Evolutionary conservation across 2,888 invertebrate genomes (phyloP).

Genomic region (Osmoderma eremita): DNA sequence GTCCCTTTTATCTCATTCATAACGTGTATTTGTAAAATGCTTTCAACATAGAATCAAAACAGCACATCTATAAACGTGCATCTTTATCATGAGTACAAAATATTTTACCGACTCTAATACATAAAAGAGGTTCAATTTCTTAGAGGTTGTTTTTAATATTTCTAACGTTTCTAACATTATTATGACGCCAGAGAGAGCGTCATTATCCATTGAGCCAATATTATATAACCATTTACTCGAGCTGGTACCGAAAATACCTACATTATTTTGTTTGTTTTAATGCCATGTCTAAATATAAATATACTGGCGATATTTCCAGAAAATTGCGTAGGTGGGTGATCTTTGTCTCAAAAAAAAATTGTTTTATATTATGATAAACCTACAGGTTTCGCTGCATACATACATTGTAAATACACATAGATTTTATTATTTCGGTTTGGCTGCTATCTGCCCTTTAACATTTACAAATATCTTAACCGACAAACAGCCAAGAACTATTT

Average conservation of each 20-base stretch:
- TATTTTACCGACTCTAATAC: too few relatives aligned
- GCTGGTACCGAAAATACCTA: slow-evolving; percentile 2
- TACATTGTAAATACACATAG: too few relatives aligned
- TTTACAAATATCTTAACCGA: too few relatives aligned
- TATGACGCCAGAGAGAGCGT: neutral
- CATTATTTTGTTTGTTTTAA: slow-evolving; percentile 23
- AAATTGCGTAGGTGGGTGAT: slow-evolving; percentile 5
- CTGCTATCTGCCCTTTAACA: too few relatives aligned
- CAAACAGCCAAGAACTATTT: too few relatives aligned
- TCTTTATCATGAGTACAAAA: too few relatives aligned
- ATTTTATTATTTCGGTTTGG: too few relatives aligned
- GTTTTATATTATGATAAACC: neutral
- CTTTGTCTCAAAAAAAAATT: neutral
- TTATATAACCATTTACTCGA: slow-evolving; percentile 3
- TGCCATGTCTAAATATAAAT: slow-evolving; percentile 22
- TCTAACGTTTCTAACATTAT: neutral
- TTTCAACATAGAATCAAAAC: too few relatives aligned
- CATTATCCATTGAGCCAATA: slow-evolving; percentile 12
- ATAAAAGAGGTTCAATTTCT: too few relatives aligned
- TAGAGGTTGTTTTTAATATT: neutral
- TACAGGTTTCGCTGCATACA: neutral
- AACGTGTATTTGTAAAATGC: neutral
- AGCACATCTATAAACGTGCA: too few relatives aligned
- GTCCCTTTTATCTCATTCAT: neutral
- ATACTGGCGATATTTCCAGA: slow-evolving; percentile 5